phyloP scores from a whole-genome alignment of 2,888 invertebrate genomes.

The Xanthorhoe designata region DNA sequence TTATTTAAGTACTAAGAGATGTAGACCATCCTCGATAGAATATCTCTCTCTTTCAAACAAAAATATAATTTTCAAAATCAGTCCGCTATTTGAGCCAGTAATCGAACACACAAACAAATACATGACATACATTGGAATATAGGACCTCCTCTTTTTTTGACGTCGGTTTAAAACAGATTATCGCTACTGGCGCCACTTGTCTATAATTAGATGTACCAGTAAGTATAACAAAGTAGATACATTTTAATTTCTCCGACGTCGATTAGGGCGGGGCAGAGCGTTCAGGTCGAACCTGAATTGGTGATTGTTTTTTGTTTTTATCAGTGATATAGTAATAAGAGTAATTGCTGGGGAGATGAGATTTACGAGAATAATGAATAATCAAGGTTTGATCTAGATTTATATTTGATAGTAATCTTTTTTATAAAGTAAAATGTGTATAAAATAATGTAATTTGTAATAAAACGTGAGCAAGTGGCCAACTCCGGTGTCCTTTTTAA shows the following conservation, averaged over 20 bases:
- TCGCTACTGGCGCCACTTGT: constrained; percentile 27
- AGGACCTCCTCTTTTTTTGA: too few species aligned
- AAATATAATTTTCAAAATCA: too few species aligned
- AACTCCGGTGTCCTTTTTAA: too few species aligned
- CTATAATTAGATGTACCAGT: constrained; percentile 21
- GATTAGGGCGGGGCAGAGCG: constrained; percentile 50
- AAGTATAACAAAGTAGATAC: constrained; percentile 48
- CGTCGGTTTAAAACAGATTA: background rate
- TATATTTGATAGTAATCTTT: background rate
- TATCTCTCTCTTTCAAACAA: too few species aligned
- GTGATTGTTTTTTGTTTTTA: constrained; percentile 37
- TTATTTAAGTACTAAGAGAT: too few species aligned
- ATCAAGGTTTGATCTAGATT: background rate
- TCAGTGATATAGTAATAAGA: constrained; percentile 32
- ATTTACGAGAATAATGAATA: constrained; percentile 26
- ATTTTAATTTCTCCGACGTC: constrained; percentile 42
- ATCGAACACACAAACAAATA: too few species aligned
- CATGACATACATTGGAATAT: too few species aligned
- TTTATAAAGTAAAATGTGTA: too few species aligned
- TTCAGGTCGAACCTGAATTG: constrained; percentile 13
- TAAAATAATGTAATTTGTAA: too few species aligned
- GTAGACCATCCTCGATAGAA: too few species aligned
- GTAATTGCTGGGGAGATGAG: constrained; percentile 33
- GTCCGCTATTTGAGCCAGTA: too few species aligned
- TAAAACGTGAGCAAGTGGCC: too few species aligned